Conservation (phyloP, 2,113 vertebrate species). For the Toxotes chatareus region DNA sequence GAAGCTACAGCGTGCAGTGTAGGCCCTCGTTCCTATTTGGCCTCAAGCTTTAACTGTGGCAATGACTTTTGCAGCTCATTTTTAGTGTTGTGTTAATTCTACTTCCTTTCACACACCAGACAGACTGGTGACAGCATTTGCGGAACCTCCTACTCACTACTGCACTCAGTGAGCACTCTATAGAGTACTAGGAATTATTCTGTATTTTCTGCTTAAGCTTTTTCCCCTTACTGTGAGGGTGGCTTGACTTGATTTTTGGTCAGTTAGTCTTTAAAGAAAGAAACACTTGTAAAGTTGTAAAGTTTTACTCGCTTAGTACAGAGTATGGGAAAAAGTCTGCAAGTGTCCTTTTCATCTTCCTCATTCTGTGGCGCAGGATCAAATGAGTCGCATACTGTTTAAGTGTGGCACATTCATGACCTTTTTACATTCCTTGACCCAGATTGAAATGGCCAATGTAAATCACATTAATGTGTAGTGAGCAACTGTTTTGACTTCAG, state of each 20-base stretch:
- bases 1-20: not conserved
- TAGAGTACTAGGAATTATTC: slow-evolving; percentile 12
- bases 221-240: not conserved
- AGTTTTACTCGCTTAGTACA: not conserved
- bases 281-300: not conserved
- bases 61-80: slow-evolving; percentile 1
- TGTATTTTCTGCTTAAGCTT: not conserved
- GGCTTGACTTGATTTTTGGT: slow-evolving; percentile 6
- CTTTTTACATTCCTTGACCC: slow-evolving; percentile 8
- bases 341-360: slow-evolving; percentile 5
- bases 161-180: not conserved
- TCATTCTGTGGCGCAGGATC: slow-evolving; percentile 9
- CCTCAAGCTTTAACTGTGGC: not conserved
- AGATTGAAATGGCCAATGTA: slow-evolving; percentile 12
- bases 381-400: slow-evolving; percentile 10
- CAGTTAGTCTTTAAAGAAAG: slow-evolving; percentile 12
- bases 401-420: slow-evolving; percentile 9
- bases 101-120: slow-evolving; percentile 54
- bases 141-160: slow-evolving; percentile 42
- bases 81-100: slow-evolving; percentile 30
- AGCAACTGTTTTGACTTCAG: slow-evolving; percentile 16
- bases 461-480: slow-evolving; percentile 25
- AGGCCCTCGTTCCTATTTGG: not conserved
- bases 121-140: slow-evolving; percentile 26
- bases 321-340: slow-evolving; percentile 10